Percentiles rank a stretch among this genome's conserved stretches.
phyloP scores from a whole-genome alignment of 2,113 vertebrate species.

The Charina bottae region DNA sequence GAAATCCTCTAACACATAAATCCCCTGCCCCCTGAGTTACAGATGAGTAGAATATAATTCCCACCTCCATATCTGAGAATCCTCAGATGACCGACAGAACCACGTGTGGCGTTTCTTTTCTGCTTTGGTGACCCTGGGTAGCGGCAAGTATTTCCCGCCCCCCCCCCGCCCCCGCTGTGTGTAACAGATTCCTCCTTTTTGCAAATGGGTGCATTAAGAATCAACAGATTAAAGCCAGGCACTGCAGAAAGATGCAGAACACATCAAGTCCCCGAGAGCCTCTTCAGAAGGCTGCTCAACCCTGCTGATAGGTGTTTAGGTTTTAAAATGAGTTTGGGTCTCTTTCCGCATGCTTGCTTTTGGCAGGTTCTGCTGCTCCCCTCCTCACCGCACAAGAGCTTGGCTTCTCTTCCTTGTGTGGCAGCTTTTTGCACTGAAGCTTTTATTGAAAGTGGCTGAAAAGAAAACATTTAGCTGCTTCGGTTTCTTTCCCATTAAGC shows the following conservation, averaged over 20 bases:
- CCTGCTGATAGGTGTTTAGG: background rate
- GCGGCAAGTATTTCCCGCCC: accelerated
- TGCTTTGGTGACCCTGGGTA: background rate
- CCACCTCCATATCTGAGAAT: background rate
- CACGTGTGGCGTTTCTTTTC: background rate
- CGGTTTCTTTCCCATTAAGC: slow-evolving; percentile 35
- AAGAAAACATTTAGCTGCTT: slow-evolving; percentile 43
- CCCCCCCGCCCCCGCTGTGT: background rate
- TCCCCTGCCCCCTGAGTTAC: background rate
- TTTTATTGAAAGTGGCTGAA: slow-evolving; percentile 39
- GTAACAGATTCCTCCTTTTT: accelerated
- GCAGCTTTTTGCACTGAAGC: slow-evolving; percentile 16
- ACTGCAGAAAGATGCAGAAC: background rate
- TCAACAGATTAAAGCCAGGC: accelerated
- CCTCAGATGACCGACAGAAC: background rate
- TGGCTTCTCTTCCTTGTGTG: slow-evolving; percentile 18
- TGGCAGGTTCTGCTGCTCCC: slow-evolving; percentile 20
- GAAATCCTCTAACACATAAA: background rate
- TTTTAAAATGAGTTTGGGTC: background rate
- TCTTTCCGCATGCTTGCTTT: background rate
- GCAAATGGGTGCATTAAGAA: background rate
- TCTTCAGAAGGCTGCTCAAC: background rate
- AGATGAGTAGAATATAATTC: background rate
- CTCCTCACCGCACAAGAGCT: background rate
- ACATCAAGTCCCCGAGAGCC: background rate